phyloP scores from a whole-genome alignment of 2,113 vertebrate genomes.

The Prochilodus magdalenae region DNA sequence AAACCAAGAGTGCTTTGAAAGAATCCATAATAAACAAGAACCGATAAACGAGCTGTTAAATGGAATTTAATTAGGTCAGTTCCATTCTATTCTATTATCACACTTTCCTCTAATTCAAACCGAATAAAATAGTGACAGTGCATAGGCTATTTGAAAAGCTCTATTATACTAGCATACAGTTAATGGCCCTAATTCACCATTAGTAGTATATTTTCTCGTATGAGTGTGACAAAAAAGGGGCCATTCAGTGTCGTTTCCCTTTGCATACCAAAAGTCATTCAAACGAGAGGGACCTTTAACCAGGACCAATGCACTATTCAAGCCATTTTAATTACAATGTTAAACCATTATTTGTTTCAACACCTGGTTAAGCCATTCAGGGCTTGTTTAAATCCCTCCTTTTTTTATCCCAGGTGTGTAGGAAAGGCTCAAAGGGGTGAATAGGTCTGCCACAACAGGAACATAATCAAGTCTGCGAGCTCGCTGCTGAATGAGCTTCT shows the following conservation, averaged over 20 bases:
- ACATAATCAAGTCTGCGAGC: constrained; percentile 95
- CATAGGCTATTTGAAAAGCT: constrained; percentile 66
- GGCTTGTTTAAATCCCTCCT: constrained; percentile 81
- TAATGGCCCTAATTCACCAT: constrained; percentile 80
- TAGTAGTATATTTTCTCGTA: constrained; percentile 75
- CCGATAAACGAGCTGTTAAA: background rate
- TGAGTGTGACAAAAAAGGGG: constrained; percentile 64
- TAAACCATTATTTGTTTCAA: constrained; percentile 87
- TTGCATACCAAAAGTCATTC: constrained; percentile 81
- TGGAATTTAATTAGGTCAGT: background rate
- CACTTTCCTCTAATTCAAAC: constrained; percentile 54
- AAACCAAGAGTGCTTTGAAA: background rate
- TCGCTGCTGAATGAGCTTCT: constrained; percentile 85
- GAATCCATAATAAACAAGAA: background rate
- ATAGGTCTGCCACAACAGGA: constrained; percentile 86
- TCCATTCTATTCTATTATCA: background rate
- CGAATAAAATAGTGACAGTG: constrained; percentile 72
- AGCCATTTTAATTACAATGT: constrained; percentile 84
- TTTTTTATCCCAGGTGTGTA: constrained; percentile 94
- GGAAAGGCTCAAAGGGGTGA: constrained; percentile 85
- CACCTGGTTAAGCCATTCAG: constrained; percentile 86
- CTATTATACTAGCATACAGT: constrained; percentile 71
- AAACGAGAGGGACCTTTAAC: constrained; percentile 78
- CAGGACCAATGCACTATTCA: constrained; percentile 80
- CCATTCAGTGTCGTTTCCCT: constrained; percentile 75